Conservation (phyloP, 2,797 vertebrate species). For the Parambassis ranga region DNA sequence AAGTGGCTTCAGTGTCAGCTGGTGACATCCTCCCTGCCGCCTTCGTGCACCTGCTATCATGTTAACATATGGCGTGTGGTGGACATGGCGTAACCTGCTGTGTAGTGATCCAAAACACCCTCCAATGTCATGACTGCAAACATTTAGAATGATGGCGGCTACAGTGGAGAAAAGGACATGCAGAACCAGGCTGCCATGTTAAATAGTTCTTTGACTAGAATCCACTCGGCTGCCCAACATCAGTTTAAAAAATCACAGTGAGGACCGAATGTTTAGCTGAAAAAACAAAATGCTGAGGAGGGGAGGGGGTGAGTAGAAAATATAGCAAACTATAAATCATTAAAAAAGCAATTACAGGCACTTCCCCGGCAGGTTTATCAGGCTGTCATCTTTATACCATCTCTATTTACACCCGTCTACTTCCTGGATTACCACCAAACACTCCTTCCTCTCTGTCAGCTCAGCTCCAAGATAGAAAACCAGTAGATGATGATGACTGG, state of each 20-base stretch:
- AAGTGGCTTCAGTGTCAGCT: not conserved
- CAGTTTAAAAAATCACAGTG: constrained; percentile 5
- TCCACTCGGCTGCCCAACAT: not conserved
- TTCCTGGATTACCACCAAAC: constrained; percentile 30
- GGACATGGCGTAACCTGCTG: constrained; percentile 8
- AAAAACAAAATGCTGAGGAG: not conserved
- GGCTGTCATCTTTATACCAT: constrained; percentile 32
- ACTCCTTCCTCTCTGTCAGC: not conserved
- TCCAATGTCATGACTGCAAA: not conserved
- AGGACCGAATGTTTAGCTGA: constrained; percentile 13
- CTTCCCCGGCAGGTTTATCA: constrained; percentile 35
- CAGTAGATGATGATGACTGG: constrained; percentile 10
- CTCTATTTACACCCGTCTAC: constrained; percentile 36
- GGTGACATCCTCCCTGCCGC: constrained; percentile 2
- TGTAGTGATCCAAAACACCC: not conserved
- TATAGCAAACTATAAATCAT: constrained; percentile 32
- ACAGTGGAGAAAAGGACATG: too few relatives aligned
- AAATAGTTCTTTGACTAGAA: too few relatives aligned
- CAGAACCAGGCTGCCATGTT: too few relatives aligned
- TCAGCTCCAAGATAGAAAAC: constrained; percentile 7
- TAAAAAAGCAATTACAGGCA: constrained; percentile 39
- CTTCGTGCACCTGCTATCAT: constrained; percentile 26
- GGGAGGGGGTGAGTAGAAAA: not conserved
- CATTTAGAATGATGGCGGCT: not conserved
- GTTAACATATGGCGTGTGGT: constrained; percentile 31